Conservation (phyloP, 2,797 vertebrate species). For the Poecilia velifera region DNA sequence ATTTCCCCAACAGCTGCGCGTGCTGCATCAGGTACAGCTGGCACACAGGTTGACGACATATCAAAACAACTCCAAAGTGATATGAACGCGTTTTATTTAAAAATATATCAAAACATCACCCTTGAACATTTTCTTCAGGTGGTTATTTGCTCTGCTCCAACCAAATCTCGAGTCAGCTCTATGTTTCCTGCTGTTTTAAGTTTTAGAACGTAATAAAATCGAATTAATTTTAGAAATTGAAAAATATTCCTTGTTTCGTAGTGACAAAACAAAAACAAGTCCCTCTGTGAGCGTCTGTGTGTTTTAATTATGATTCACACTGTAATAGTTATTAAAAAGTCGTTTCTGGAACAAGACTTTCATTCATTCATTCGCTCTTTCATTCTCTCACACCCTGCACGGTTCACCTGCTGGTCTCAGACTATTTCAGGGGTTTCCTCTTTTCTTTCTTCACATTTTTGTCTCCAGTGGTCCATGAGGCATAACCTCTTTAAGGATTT, state of each 20-base stretch:
- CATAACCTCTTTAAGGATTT: slow-evolving; percentile 65
- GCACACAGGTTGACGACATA: not conserved
- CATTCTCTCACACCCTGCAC: not conserved
- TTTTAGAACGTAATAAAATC: too few relatives aligned
- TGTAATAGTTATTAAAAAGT: not conserved
- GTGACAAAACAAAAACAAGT: too few relatives aligned
- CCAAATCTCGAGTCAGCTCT: too few relatives aligned
- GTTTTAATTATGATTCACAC: not conserved
- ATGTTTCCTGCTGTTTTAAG: too few relatives aligned
- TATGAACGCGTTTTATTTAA: not conserved
- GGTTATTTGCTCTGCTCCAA: not conserved
- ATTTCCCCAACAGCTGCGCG: not conserved
- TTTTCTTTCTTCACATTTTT: not conserved
- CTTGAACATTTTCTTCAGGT: not conserved
- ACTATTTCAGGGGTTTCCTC: slow-evolving; percentile 21
- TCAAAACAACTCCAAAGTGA: not conserved
- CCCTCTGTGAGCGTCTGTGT: not conserved
- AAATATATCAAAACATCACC: not conserved
- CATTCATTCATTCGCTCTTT: not conserved
- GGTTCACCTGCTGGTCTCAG: slow-evolving; percentile 22
- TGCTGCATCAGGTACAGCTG: not conserved
- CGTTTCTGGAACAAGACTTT: not conserved
- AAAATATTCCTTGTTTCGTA: too few relatives aligned
- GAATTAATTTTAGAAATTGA: not conserved
- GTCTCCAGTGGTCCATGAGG: slow-evolving; percentile 40